Evolutionary conservation across 1,140 invertebrate genomes (phyloP).

Genomic region (Scaptomyza graminum): DNA sequence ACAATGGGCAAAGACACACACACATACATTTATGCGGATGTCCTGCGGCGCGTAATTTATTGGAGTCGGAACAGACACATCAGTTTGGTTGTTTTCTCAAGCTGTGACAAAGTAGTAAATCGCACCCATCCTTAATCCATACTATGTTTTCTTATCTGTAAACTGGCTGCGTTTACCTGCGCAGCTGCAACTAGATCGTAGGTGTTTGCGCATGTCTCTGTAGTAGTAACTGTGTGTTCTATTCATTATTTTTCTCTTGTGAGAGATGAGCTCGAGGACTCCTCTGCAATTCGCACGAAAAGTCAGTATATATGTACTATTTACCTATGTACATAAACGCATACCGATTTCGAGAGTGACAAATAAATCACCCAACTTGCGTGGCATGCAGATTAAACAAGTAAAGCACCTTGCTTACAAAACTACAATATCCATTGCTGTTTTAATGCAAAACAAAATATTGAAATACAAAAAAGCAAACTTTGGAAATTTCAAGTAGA

Average conservation of each 20-base stretch:
- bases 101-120: constrained; percentile 52
- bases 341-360: constrained; percentile 1
- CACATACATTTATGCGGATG: constrained; percentile 35
- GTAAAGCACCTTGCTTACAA: not conserved
- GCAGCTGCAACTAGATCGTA: constrained; percentile 58
- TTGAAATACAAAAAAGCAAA: too few species aligned
- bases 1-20: constrained; percentile 9
- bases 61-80: constrained; percentile 44
- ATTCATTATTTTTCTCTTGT: constrained; percentile 56
- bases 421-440: not conserved
- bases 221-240: constrained; percentile 40
- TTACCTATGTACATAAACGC: not conserved
- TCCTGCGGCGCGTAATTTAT: constrained; percentile 51
- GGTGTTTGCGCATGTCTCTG: constrained; percentile 49
- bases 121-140: constrained; percentile 71
- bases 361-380: not conserved
- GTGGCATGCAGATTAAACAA: constrained; percentile 40
- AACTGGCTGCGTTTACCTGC: constrained; percentile 64
- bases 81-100: constrained; percentile 57
- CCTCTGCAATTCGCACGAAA: constrained; percentile 56
- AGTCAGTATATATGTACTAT: constrained; percentile 7
- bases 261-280: constrained; percentile 57
- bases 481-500: too few species aligned
- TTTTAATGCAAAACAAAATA: too few species aligned
- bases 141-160: constrained; percentile 53